Evolutionary conservation across 2,797 vertebrate species (phyloP), one percentile per base, ranked within the genome.

Genomic region (Neosilurus mollespiculum): DNA sequence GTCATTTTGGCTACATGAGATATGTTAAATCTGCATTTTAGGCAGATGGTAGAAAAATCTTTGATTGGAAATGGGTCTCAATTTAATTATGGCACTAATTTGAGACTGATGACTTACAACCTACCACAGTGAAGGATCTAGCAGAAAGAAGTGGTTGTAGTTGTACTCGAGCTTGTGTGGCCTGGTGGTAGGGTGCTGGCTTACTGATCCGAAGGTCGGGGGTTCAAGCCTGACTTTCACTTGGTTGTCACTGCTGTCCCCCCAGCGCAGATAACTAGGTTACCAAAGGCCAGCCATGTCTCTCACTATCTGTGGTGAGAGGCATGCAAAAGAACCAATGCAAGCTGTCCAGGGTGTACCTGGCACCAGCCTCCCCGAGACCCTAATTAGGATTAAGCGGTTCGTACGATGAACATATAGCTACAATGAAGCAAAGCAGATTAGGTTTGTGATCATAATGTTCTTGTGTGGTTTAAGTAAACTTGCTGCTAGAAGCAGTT

Each of bases 21-120:
- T 34, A 58, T 4, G n/a, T 37, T 69, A 51, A 83, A 77, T 78
- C 54, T 30, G n/a, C 78, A 30, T 61, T 51, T 37, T n/a, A 62
- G 16, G 9, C 30, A 3, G 62, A 78, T 9, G 51, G 64, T 43
- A 34, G 10, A 20, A 69, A 69, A 78, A 30, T 43, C 53, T 54
- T 69, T 49, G 58, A 83, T 61, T 62, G 58, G 58, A 37, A 79
- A 69, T 37, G 24, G 37, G 15, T 73, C 70, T 62, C 24, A 43
- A 66, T 64, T 65, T 59, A 83, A 72, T 79, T 84, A 80, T 11
- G 59, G 26, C 49, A n/a, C 51, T 37, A 56, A 73, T 65, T 66
- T 43, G 51, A n/a, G 53, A 37, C 49, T 34, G 58, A 26, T 80
- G 77, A 71, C 77, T 80, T 58, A 84, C 73, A 69, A 37, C 67